Evolutionary conservation across 2,888 invertebrate genomes (phyloP).

Genomic region (Nemotelus pantherinus): DNA sequence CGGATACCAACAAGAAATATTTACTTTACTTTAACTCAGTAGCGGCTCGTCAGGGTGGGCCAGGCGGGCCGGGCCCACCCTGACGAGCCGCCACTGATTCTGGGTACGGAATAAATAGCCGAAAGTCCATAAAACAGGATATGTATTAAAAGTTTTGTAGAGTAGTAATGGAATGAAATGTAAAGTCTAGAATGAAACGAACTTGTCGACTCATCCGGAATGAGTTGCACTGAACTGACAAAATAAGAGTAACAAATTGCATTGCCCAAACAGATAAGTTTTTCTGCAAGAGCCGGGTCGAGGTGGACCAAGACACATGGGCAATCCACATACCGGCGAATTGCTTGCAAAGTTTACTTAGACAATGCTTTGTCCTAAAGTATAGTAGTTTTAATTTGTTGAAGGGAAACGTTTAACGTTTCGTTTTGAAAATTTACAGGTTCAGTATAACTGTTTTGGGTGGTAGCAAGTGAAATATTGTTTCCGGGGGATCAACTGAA

Average conservation of each 20-base stretch:
- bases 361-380: too few relatives aligned
- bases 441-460: too few relatives aligned
- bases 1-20: too few relatives aligned
- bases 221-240: background rate
- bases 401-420: background rate
- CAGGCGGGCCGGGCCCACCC: too few relatives aligned
- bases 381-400: background rate
- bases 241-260: slow-evolving; percentile 15
- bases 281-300: background rate
- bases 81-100: too few relatives aligned
- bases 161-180: slow-evolving; percentile 11
- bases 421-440: background rate
- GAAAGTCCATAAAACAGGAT: slow-evolving; percentile 28
- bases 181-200: background rate
- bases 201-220: too few relatives aligned
- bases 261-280: background rate
- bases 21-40: too few relatives aligned
- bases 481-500: too few relatives aligned
- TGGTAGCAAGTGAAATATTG: too few relatives aligned
- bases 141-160: slow-evolving; percentile 28
- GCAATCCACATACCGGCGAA: too few relatives aligned
- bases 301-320: background rate
- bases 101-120: background rate
- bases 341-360: too few relatives aligned
- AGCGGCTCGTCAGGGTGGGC: too few relatives aligned